A percentile compares a stretch with the other conserved stretches of the same genome.
phyloP scores from a whole-genome alignment of 2,113 vertebrate species.

The Halcyon malimbica region DNA sequence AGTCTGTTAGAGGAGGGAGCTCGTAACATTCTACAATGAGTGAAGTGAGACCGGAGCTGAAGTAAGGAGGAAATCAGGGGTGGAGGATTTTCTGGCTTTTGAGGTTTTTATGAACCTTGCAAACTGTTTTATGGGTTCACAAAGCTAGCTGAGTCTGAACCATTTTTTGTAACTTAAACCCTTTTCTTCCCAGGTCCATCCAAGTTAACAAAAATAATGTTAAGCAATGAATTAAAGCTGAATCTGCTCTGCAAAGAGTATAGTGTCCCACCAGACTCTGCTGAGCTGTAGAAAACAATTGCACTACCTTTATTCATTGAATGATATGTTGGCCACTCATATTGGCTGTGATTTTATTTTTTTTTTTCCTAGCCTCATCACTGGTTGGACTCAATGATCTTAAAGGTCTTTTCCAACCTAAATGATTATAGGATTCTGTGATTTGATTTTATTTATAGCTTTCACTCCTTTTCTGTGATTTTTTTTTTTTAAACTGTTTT shows the following conservation, averaged over 20 bases:
- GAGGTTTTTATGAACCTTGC: slow-evolving; percentile 54
- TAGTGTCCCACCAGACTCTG: background rate
- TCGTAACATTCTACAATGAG: background rate
- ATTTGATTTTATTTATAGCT: background rate
- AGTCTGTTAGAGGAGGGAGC: background rate
- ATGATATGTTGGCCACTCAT: background rate
- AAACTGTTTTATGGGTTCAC: slow-evolving; percentile 33
- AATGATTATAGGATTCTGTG: too few relatives aligned
- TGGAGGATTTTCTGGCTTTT: slow-evolving; percentile 47
- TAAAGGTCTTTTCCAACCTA: too few relatives aligned
- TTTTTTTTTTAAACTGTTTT: background rate
- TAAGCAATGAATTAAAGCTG: background rate
- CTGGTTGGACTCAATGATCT: background rate
- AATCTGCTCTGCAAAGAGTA: background rate
- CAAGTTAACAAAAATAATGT: background rate
- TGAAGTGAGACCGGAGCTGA: background rate
- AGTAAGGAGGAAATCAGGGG: background rate
- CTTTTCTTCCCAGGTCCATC: slow-evolving; percentile 15
- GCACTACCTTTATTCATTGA: background rate
- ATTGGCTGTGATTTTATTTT: background rate
- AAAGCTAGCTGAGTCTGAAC: background rate
- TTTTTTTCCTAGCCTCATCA: background rate
- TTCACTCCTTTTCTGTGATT: background rate
- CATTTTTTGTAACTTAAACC: background rate
- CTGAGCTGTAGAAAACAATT: background rate